Base-by-base conservation (phyloP, 2,113 vertebrate species). In the Colaptes auratus region DNA sequence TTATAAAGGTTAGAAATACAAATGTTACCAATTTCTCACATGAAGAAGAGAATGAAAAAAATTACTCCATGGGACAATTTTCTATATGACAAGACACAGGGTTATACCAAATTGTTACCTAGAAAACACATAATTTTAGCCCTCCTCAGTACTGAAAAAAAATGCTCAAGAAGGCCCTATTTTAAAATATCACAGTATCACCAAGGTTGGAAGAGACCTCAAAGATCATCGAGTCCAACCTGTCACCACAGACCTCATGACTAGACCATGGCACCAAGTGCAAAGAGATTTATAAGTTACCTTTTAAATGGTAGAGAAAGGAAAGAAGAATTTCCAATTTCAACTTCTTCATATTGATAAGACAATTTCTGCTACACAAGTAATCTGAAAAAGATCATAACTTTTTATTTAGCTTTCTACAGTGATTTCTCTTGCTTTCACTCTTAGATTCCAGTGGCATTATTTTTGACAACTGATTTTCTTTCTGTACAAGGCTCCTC, bases 401-500 rank as follows among this genome's bases (percentile, higher is more conserved):
- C 39, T 79, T 63, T 39, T 50, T 35, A 7, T 20, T 25, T 44
- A 48, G 10, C 21, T 69, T 88, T 72, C 31, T 76, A 36, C 0
- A 1, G 8, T 76, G n/a, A 46, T 56, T 82, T 64, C 3, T 28
- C 46, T 80, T 65, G 33, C 31, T 67, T 85, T 93, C 59, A 48
- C 36, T 75, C 27, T 74, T 46, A 17, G 70, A 52, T 69, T 89
- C 55, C 28, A 69, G 44, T 4, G 1, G 27, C 53, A 86, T 81
- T 82, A 19, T 4, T 82, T 82, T 77, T 84, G 78, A 95, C 84
- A 92, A 58, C 18, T 72, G 61, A 82, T 90, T 87, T 88, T 56
- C 23, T 87, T 6, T 78, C 58, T 56, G 80, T 78, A 36, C 21
- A 48, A 13, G 19, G 90, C 48, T 75, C 31, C 66, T 88, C n/a